Base-by-base conservation (phyloP, 2,797 vertebrate species). In the Peromyscus nudipes region DNA sequence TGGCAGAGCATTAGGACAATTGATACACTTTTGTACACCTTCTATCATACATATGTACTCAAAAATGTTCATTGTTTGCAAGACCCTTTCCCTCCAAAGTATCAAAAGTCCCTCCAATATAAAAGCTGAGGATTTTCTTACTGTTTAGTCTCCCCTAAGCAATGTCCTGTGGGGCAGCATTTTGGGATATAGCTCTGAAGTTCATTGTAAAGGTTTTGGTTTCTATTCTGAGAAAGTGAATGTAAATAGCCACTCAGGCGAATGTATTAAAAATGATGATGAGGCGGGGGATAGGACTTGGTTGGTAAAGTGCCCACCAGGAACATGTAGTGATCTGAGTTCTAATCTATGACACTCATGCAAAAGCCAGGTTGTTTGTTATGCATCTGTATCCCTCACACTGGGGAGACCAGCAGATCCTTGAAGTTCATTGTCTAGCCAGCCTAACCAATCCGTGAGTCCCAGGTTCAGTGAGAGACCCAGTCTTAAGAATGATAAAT, bases 11-110 rank as follows among this genome's bases (percentile, higher is more conserved):
- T 80, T 17, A 75, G 31, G 31, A 67, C 4, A 46, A 19, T 14
- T 43, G 60, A 31, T 1, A 14, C 6, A 23, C 46, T 49, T 43
- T 80, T 65, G 37, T 43, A 77, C 37, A 14, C 29, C 69, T 4
- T 21, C 25, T 75, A 92, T 91, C 27, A 19, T 55, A 49, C 0
- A 73, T 12, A 37, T 16, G 73, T 16, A 46, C 3, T 81, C 29
- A 82, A 87, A 80, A 90, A 31, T 76, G 8, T 21, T 82, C 52
- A 88, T 43, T 76, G 55, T n/a, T 90, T 71, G 69, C 57, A 95
- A 31, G 65, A 40, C 13, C 57, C 14, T 90, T 75, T 25, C 3
- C n/a, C 27, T 11, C 13, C 6, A 77, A 64, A 46, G 1, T 29
- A 60, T 40, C 87, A 69, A 43, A 90, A 82, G 52, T 27, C 7